phyloP scores from a whole-genome alignment of 2,888 invertebrate genomes.

The Eupithecia dodoneata region DNA sequence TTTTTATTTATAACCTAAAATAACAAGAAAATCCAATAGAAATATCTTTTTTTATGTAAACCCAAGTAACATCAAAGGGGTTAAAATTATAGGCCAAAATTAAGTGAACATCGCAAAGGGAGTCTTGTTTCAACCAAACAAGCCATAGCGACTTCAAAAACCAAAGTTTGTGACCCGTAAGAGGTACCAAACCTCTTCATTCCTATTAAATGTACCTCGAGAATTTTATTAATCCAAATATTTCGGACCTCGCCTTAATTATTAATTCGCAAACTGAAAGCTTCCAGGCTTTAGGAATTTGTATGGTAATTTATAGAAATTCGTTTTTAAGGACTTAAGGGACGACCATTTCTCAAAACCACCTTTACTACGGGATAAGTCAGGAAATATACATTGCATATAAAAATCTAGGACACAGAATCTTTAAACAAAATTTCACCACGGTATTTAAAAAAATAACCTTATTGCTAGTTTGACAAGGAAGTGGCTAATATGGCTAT shows the following conservation, averaged over 20 bases:
- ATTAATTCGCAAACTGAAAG: slow-evolving; percentile 75
- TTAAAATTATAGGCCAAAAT: neutral
- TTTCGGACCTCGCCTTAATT: slow-evolving; percentile 45
- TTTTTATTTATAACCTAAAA: neutral
- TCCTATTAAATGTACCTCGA: slow-evolving; percentile 38
- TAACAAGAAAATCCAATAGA: neutral
- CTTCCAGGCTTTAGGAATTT: slow-evolving; percentile 70
- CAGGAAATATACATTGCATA: too few relatives aligned
- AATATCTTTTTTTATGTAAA: neutral
- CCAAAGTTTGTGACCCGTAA: slow-evolving; percentile 14
- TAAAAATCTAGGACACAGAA: too few relatives aligned
- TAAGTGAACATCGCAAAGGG: slow-evolving; percentile 2
- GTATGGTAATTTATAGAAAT: slow-evolving; percentile 66
- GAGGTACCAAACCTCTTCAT: slow-evolving; percentile 8
- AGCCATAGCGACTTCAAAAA: slow-evolving; percentile 9
- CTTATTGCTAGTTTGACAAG: too few relatives aligned
- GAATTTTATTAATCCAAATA: slow-evolving; percentile 70
- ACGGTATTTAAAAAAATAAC: too few relatives aligned
- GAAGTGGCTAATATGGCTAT: too few relatives aligned
- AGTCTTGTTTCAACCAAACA: neutral
- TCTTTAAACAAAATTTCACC: too few relatives aligned
- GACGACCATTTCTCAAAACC: neutral
- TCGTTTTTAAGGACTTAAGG: slow-evolving; percentile 34
- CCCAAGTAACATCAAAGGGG: slow-evolving; percentile 9
- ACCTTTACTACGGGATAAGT: neutral